Evolutionary conservation across 2,888 invertebrate genomes (phyloP).

Genomic region (Nomada ferruginata): DNA sequence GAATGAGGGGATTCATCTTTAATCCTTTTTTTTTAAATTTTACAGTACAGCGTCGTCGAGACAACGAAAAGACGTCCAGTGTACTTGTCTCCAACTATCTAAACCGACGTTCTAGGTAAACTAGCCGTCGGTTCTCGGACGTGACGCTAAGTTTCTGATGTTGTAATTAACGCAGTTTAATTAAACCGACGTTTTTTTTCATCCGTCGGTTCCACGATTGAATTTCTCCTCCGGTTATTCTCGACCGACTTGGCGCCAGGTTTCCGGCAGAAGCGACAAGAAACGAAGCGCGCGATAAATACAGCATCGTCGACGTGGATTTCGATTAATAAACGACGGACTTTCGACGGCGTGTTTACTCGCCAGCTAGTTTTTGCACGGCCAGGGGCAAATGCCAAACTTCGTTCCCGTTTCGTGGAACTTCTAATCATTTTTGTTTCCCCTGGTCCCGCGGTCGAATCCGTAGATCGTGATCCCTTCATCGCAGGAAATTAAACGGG

Average conservation of each 20-base stretch:
- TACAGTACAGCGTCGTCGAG: too few relatives aligned
- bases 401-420: neutral
- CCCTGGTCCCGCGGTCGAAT: neutral
- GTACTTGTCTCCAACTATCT: too few relatives aligned
- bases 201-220: neutral
- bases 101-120: too few relatives aligned
- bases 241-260: neutral
- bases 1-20: too few relatives aligned
- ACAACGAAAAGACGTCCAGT: too few relatives aligned
- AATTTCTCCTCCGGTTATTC: neutral
- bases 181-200: neutral
- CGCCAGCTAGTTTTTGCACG: neutral
- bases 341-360: neutral
- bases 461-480: neutral
- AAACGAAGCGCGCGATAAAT: neutral
- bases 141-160: neutral
- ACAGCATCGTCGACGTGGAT: neutral
- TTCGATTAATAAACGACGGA: neutral
- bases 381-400: neutral
- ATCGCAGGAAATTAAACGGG: constrained; percentile 9
- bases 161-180: constrained; percentile 3
- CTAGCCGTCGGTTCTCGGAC: too few relatives aligned
- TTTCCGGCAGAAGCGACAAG: neutral
- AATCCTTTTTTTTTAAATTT: too few relatives aligned
- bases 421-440: neutral